Base-by-base conservation (phyloP, 2,113 vertebrate genomes). In the Alligator mississippiensis region DNA sequence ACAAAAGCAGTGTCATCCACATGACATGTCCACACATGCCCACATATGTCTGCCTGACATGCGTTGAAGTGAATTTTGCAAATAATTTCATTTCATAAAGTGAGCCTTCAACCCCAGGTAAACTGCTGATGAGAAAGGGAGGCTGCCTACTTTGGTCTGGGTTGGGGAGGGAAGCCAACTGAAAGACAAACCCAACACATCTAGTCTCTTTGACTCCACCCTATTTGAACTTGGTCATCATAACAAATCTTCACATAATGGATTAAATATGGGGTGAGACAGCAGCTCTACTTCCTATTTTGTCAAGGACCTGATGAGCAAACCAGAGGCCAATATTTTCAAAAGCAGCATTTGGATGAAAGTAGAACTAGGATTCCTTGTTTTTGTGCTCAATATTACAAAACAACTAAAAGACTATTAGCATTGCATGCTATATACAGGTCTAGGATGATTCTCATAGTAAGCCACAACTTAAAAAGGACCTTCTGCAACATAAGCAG, bases 131-230 rank as follows among this genome's bases (percentile, higher is more conserved):
- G 25, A 81, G 47, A 90, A 85, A 11, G 12, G 57, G 18, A 85
- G 63, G 60, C 2, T 88, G 34, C 60, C 30, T 16, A 21, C 80
- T 80, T 28, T 38, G 27, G 62, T 38, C 38, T 81, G 28, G 61
- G 79, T 90, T 38, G 85, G 64, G 68, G 47, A 94, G 90, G 13
- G 27, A 94, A 92, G 28, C 5, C 47, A 47, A 47, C 47, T 47
- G 47, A 47, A 47, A 2, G 47, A 21, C 16, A 74, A 72, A 80
- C 61, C 82, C 60, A 64, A 30, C 1, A n/a, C 66, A 21, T 70
- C 30, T 70, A 70, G 66, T 19, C 30, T 30, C 66, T 70, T 70
- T 34, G 66, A 70, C 30, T 47, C 30, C 64, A 24, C 5, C 38
- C n/a, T 0, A 0, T 15, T 5, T 84, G 17, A 59, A 74, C 63